Evolutionary conservation across 1,140 invertebrate genomes (phyloP).

Genomic region (Drosophila simulans): DNA sequence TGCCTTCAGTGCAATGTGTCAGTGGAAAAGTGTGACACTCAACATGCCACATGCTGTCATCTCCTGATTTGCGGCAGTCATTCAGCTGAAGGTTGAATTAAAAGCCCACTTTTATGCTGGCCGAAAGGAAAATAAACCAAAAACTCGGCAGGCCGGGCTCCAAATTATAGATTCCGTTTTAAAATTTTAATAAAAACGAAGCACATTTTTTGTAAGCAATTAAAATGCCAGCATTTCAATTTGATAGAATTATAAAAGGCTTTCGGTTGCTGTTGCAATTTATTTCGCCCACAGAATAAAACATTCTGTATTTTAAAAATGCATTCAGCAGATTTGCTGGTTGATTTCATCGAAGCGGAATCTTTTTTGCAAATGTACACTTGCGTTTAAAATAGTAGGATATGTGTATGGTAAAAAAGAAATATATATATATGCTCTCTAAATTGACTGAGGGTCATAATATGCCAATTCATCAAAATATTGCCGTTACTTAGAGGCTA

Average conservation of each 20-base stretch:
- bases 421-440: no score
- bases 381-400: neutral
- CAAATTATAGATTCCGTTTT: constrained; percentile 21
- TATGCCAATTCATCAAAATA: neutral
- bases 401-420: no score
- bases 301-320: constrained; percentile 30
- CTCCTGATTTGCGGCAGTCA: constrained; percentile 28
- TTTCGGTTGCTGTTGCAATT: constrained; percentile 22
- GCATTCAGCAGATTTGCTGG: constrained; percentile 43
- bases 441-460: no score
- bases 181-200: constrained; percentile 15
- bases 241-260: constrained; percentile 47
- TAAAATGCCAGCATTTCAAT: constrained; percentile 55
- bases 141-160: no score
- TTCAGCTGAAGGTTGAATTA: neutral
- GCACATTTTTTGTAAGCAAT: constrained; percentile 49
- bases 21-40: constrained; percentile 28
- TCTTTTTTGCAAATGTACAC: constrained; percentile 15
- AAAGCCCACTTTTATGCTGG: constrained; percentile 2
- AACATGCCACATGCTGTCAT: constrained; percentile 41
- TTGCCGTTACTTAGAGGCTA: neutral
- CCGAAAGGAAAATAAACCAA: neutral
- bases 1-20: constrained; percentile 28
- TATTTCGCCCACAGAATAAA: constrained; percentile 8
- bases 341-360: constrained; percentile 37